Evolutionary conservation across 2,797 vertebrate genomes (phyloP), one percentile per base, ranked within the genome.

Genomic region (Nannoperca obscura): DNA sequence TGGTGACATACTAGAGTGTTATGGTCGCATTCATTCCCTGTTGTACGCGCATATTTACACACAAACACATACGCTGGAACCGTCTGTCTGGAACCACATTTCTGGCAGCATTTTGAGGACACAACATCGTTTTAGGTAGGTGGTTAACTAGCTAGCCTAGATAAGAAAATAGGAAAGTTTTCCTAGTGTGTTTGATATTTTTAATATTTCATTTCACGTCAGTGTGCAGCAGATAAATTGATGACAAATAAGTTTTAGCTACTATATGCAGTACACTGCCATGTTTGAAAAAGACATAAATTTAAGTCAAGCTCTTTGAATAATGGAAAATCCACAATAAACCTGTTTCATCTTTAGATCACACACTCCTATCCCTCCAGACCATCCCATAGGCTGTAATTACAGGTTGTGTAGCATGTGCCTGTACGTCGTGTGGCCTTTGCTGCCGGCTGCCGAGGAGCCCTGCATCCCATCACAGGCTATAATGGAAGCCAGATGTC

Each of bases 401-500:
- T 96, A 96, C 94, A 96, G 96, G 95, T 96, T 92, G 95, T 89
- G 92, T 95, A 96, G 94, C 84, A 82, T 96, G 87, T 95, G 96
- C 94, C 93, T 95, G 96, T 95, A 94, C 90, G 93, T 96, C 92
- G 85, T 88, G 91, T 81, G 86, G 90, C 89, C 89, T 84, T 76
- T 80, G 90, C 92, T 94, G 94, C 94, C 92, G 93, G 91, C 91
- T 92, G 92, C 94, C 77, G 92, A 80, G 82, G 84, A 86, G 91
- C 90, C 91, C 94, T 94, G 93, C 91, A 85, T 91, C 87, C 93
- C 84, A 81, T 93, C 93, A 90, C 91, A 83, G 81, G 89, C 91
- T 76, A 32, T 96, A 96, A 97, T 96, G 95, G 93, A 95, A 96
- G 93, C 95, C 97, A 98, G 97, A 97, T 97, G 97, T 92, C 94